These are phyloP conservation scores for Brachionus rubens DNA, from an alignment of 1,140 invertebrate genomes.

Conservation along the genomic window DNA sequence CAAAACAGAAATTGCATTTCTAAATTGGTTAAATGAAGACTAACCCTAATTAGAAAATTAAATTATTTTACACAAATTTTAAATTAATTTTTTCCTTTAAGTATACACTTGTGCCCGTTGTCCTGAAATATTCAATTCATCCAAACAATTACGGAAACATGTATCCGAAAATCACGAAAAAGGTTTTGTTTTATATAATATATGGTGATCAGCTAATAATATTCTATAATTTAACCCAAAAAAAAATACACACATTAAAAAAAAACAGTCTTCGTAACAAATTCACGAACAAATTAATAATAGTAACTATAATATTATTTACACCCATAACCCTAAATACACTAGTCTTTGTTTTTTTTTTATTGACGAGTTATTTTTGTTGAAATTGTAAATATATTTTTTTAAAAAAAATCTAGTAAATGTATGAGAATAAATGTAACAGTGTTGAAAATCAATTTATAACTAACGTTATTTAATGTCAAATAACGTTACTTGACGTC, in stretches of 20 bases:
- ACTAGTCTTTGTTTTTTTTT: neutral
- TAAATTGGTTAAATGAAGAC: no score
- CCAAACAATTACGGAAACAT: conserved; percentile 40
- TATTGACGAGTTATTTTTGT: conserved; percentile 4
- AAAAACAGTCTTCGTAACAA: neutral
- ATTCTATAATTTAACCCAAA: neutral
- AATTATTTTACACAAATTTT: neutral
- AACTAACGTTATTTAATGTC: no score
- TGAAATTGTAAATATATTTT: neutral
- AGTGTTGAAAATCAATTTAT: no score
- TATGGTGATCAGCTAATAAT: conserved; percentile 22
- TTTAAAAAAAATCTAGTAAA: no score
- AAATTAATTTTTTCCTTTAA: neutral
- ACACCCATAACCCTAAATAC: no score
- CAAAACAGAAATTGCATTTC: no score
- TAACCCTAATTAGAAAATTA: no score
- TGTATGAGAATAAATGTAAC: no score
- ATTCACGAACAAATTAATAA: conserved; percentile 20
- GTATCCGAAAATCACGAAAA: conserved; percentile 46
- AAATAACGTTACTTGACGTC: no score
- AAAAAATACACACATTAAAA: neutral
- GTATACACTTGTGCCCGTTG: conserved; percentile 45
- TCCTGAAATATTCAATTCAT: conserved; percentile 42
- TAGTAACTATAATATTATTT: conserved; percentile 2
- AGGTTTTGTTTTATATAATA: conserved; percentile 47